phyloP scores from a whole-genome alignment of 2,797 vertebrate genomes.

The Chelidonichthys spinosus region DNA sequence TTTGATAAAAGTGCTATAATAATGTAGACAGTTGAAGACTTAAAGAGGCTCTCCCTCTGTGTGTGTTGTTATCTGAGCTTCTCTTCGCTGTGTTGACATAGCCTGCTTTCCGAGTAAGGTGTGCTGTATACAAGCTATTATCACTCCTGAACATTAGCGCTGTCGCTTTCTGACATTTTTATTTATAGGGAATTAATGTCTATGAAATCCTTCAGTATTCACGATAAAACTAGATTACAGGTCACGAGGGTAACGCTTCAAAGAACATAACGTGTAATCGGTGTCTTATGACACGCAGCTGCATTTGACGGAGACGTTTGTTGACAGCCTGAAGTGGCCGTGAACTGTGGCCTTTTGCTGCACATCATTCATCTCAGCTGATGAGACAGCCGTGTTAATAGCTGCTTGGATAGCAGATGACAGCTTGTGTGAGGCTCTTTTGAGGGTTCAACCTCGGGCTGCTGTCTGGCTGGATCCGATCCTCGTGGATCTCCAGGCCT shows the following conservation, averaged over 20 bases:
- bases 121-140: neutral
- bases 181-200: neutral
- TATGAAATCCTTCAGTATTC: neutral
- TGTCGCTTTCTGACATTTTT: neutral
- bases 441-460: constrained; percentile 60
- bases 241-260: too few species aligned
- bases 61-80: too few species aligned
- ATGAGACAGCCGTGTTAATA: constrained; percentile 65
- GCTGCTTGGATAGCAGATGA: constrained; percentile 64
- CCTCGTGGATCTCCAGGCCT: constrained; percentile 24
- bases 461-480: constrained; percentile 58
- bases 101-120: too few species aligned
- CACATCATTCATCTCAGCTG: constrained; percentile 50
- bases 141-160: neutral
- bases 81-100: neutral
- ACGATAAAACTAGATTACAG: too few species aligned
- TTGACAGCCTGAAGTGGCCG: constrained; percentile 49
- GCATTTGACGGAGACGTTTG: constrained; percentile 26
- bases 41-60: too few species aligned
- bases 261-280: neutral
- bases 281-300: neutral
- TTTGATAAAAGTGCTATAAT: neutral
- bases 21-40: too few species aligned
- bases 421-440: constrained; percentile 56
- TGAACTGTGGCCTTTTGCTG: constrained; percentile 63